A percentile compares a stretch with the other conserved stretches of the same genome.
phyloP scores from a whole-genome alignment of 1,140 invertebrate species.

The Yoshiicerus persimilis region DNA sequence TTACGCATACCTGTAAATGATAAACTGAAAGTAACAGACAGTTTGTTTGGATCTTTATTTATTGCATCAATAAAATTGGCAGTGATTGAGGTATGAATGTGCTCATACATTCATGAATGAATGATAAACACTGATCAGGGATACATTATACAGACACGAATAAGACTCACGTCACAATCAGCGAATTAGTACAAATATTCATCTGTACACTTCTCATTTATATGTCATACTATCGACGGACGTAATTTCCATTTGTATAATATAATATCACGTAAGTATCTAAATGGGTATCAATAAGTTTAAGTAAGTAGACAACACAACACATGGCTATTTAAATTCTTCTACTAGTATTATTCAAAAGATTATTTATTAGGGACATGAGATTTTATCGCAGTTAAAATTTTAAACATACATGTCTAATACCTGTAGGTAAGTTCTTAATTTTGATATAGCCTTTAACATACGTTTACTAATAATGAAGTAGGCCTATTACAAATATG shows the following conservation, averaged over 20 bases:
- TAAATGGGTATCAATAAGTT: too few relatives aligned
- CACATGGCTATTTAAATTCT: not conserved
- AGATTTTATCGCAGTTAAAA: not conserved
- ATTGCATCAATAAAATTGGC: slow-evolving; percentile 22
- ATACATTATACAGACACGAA: not conserved
- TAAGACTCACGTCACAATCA: not conserved
- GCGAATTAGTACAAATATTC: not conserved
- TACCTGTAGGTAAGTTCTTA: not conserved
- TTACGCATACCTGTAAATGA: not conserved
- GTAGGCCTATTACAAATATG: not conserved
- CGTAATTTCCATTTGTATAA: not conserved
- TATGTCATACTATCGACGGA: not conserved
- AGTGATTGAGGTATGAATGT: slow-evolving; percentile 13
- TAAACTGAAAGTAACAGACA: not conserved
- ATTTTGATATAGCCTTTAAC: not conserved
- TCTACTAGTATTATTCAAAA: not conserved
- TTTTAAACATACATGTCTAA: not conserved
- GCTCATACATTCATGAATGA: slow-evolving; percentile 13
- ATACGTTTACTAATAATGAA: not conserved
- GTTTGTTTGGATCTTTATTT: slow-evolving; percentile 5
- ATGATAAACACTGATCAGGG: not conserved
- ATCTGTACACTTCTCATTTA: too few relatives aligned
- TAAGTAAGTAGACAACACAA: too few relatives aligned
- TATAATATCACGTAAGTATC: not conserved
- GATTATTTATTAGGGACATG: not conserved